Conservation (phyloP, 2,113 vertebrate genomes). For the Chlorocebus sabaeus region DNA sequence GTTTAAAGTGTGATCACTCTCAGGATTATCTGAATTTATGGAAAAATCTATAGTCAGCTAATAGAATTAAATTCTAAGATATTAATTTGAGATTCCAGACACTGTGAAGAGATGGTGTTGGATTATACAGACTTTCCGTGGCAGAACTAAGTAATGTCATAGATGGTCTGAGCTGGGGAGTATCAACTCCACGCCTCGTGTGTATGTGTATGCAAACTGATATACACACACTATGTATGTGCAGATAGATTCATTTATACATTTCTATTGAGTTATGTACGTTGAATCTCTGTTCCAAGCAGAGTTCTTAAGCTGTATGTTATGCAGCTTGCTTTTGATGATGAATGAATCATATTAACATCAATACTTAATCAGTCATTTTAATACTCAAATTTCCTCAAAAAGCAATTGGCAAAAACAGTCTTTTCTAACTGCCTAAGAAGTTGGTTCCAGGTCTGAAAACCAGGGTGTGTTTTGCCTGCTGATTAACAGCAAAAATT, state of each 20-base stretch:
- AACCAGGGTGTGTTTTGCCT: background rate
- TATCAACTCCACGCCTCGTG: background rate
- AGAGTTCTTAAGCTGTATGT: background rate
- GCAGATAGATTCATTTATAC: background rate
- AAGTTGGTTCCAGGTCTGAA: background rate
- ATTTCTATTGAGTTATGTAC: background rate
- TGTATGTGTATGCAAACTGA: background rate
- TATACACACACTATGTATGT: background rate
- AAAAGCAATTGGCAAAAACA: background rate
- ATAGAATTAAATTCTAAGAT: background rate
- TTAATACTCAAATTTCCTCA: background rate
- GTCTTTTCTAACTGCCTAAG: background rate
- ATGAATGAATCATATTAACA: background rate
- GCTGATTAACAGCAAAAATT: background rate
- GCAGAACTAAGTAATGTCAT: background rate
- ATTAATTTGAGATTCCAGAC: background rate
- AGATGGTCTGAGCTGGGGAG: background rate
- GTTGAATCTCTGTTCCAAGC: background rate
- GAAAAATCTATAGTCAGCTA: background rate
- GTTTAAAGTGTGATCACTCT: background rate
- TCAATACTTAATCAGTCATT: background rate
- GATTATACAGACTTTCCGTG: background rate
- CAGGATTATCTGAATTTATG: slow-evolving; percentile 2
- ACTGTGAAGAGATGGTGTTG: background rate
- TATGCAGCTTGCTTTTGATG: background rate